These are phyloP conservation scores for Cheilosia vulpina DNA, from an alignment of 2,888 invertebrate genomes.

Conservation along the genomic window DNA sequence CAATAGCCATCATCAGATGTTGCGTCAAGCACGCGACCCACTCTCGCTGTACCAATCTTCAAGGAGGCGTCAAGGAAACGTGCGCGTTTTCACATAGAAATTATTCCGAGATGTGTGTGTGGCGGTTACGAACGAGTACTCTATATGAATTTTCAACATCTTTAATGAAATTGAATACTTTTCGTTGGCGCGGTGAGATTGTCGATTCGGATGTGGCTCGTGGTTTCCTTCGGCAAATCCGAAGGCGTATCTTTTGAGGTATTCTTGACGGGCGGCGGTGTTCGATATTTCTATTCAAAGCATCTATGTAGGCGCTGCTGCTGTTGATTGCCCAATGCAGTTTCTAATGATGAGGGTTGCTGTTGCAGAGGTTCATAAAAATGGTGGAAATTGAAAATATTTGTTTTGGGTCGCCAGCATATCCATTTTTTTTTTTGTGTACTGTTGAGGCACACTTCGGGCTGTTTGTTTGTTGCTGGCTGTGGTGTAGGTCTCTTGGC, in stretches of 20 bases:
- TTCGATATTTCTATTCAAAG: conserved; percentile 49
- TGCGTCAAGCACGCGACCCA: conserved; percentile 53
- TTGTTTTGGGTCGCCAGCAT: conserved; percentile 71
- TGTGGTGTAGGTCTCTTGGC: conserved; percentile 39
- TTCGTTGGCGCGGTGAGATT: conserved; percentile 32
- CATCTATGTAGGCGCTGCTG: conserved; percentile 24
- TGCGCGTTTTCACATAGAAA: conserved; percentile 30
- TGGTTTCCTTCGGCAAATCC: conserved; percentile 37
- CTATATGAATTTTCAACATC: conserved; percentile 36
- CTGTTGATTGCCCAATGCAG: conserved; percentile 57
- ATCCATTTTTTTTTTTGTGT: conserved; percentile 30
- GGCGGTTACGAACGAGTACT: conserved; percentile 29
- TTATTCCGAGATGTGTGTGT: conserved; percentile 35
- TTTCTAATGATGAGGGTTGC: conserved; percentile 67
- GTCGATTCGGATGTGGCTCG: conserved; percentile 46
- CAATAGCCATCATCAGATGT: conserved; percentile 35
- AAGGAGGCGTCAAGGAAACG: conserved; percentile 69
- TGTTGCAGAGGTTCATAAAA: conserved; percentile 46
- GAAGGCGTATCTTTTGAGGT: conserved; percentile 63
- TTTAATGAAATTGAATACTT: conserved; percentile 67
- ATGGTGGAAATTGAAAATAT: conserved; percentile 70
- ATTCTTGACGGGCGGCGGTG: conserved; percentile 36
- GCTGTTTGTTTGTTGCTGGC: conserved; percentile 50
- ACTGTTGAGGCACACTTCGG: conserved; percentile 47
- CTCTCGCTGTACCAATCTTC: conserved; percentile 28